Conservation (phyloP, 2,797 vertebrate species). For the Acanthurus leucopareius region DNA sequence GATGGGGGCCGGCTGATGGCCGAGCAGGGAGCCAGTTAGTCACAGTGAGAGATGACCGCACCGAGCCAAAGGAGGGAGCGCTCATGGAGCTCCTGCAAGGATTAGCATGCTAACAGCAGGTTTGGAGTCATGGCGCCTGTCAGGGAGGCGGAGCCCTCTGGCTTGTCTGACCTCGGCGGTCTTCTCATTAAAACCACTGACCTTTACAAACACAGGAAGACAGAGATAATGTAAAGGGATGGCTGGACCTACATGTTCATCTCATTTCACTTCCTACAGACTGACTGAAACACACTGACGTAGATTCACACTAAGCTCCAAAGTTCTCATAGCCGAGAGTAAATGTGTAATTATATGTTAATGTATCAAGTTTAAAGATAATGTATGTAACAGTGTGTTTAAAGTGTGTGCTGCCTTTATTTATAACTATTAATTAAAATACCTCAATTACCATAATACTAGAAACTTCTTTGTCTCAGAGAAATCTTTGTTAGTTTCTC, state of each 20-base stretch:
- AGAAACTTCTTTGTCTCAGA: background rate
- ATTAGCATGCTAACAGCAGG: slow-evolving; percentile 78
- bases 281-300: slow-evolving; percentile 20
- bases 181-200: slow-evolving; percentile 80
- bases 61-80: slow-evolving; percentile 54
- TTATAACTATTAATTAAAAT: background rate
- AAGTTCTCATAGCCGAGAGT: background rate
- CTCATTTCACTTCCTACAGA: slow-evolving; percentile 41
- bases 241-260: slow-evolving; percentile 35
- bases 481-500: slow-evolving; percentile 7
- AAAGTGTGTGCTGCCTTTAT: background rate
- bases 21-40: slow-evolving; percentile 79
- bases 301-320: slow-evolving; percentile 15
- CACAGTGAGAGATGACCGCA: slow-evolving; percentile 79
- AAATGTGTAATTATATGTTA: background rate
- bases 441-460: background rate
- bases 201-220: slow-evolving; percentile 67
- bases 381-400: background rate
- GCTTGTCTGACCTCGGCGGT: slow-evolving; percentile 67
- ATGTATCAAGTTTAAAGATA: background rate
- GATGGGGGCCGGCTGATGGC: slow-evolving; percentile 72
- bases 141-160: slow-evolving; percentile 63
- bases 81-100: slow-evolving; percentile 50
- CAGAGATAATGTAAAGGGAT: slow-evolving; percentile 45
- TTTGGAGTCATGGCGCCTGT: slow-evolving; percentile 67